Conservation (phyloP, 2,888 invertebrate genomes). For the Drosophila parthenogenetica region DNA sequence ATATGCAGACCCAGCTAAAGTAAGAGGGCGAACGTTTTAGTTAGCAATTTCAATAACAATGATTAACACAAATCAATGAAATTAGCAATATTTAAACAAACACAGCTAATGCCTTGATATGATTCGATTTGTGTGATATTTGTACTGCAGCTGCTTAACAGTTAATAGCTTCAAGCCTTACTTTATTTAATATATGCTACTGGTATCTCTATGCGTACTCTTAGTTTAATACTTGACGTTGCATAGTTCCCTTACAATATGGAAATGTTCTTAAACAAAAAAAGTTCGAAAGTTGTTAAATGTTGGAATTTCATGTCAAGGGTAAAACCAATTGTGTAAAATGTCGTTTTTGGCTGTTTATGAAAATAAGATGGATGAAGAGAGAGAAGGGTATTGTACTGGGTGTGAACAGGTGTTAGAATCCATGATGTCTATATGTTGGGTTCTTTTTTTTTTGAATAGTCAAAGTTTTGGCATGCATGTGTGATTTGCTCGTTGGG, state of each 20-base stretch:
- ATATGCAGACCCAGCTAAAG: slow-evolving; percentile 4
- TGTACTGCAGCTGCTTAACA: too few species aligned
- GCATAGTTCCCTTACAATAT: slow-evolving; percentile 66
- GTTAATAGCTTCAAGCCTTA: not conserved
- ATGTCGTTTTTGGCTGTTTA: too few species aligned
- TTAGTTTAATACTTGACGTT: slow-evolving; percentile 11
- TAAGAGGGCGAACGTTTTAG: slow-evolving; percentile 10
- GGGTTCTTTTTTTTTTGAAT: slow-evolving; percentile 9
- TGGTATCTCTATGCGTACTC: slow-evolving; percentile 20
- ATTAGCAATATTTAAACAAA: slow-evolving; percentile 57
- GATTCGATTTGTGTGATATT: too few species aligned
- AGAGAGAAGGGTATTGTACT: too few species aligned
- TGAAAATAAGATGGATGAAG: too few species aligned
- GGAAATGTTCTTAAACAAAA: slow-evolving; percentile 67
- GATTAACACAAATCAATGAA: slow-evolving; percentile 73
- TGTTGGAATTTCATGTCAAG: slow-evolving; percentile 61
- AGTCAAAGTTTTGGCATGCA: slow-evolving; percentile 52
- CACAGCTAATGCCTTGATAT: too few species aligned
- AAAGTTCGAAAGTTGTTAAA: slow-evolving; percentile 69
- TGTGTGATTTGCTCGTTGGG: slow-evolving; percentile 58
- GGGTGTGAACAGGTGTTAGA: too few species aligned
- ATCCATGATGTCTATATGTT: too few species aligned
- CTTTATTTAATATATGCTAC: slow-evolving; percentile 8
- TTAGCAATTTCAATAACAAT: slow-evolving; percentile 71
- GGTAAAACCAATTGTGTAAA: too few species aligned